These are phyloP conservation scores for Peucedramus taeniatus DNA, from an alignment of 2,113 vertebrate species.

Conservation along the genomic window DNA sequence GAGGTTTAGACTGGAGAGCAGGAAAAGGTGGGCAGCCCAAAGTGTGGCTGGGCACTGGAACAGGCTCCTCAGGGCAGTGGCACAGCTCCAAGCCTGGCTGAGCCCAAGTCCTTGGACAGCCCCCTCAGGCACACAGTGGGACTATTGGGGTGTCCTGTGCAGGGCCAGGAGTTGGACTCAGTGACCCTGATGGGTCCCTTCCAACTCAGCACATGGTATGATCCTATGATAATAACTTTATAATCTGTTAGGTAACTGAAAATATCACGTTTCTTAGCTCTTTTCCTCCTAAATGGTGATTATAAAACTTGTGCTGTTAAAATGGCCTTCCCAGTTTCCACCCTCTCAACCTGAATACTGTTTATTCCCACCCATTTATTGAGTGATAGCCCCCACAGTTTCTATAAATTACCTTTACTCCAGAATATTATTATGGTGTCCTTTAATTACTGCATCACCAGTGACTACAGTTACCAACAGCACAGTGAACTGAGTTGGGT, in stretches of 20 bases:
- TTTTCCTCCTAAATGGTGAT: background rate
- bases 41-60: background rate
- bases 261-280: background rate
- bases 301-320: background rate
- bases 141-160: background rate
- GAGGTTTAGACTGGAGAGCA: background rate
- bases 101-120: background rate
- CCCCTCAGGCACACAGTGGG: background rate
- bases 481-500: background rate
- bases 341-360: background rate
- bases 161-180: background rate
- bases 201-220: background rate
- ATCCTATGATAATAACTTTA: background rate
- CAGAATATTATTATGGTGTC: background rate
- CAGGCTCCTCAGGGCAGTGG: background rate
- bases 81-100: background rate
- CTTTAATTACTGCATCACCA: background rate
- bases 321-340: background rate
- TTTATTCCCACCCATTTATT: background rate
- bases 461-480: background rate
- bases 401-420: background rate
- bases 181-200: no score
- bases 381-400: background rate
- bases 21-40: background rate
- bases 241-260: background rate